phyloP scores from a whole-genome alignment of 2,113 vertebrate species.

The Theristicus caerulescens region DNA sequence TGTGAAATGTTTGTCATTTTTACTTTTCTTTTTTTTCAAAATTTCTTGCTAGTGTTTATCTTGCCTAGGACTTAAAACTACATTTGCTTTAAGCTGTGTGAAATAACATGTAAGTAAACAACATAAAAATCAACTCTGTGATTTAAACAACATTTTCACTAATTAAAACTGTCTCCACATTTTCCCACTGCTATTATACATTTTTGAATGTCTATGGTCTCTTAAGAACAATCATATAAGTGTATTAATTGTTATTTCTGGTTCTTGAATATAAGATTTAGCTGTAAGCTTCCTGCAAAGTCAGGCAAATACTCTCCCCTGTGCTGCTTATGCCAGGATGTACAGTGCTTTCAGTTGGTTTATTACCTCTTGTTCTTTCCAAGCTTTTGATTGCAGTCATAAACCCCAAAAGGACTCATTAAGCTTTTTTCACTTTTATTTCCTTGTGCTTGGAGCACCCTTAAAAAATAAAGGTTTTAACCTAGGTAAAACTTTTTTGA shows the following conservation, averaged over 20 bases:
- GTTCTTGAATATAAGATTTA: not conserved
- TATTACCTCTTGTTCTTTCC: slow-evolving; percentile 46
- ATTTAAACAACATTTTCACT: slow-evolving; percentile 14
- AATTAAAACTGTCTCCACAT: slow-evolving; percentile 11
- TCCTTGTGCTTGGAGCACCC: slow-evolving; percentile 7
- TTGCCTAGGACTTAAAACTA: not conserved
- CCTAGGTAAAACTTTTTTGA: slow-evolving; percentile 25
- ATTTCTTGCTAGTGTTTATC: not conserved
- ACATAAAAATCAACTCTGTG: slow-evolving; percentile 10
- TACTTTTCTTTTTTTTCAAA: not conserved
- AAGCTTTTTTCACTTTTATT: slow-evolving; percentile 42
- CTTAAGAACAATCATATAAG: not conserved
- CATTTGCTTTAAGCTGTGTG: slow-evolving; percentile 24
- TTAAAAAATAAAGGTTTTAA: slow-evolving; percentile 51
- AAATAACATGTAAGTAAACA: slow-evolving; percentile 4
- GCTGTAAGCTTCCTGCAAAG: not conserved
- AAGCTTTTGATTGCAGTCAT: slow-evolving; percentile 59
- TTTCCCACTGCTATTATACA: not conserved
- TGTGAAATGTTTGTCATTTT: slow-evolving; percentile 19
- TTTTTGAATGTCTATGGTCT: not conserved
- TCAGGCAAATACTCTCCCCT: not conserved
- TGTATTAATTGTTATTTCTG: slow-evolving; percentile 37
- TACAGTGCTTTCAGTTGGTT: slow-evolving; percentile 6
- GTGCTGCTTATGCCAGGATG: not conserved
- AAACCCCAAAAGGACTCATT: slow-evolving; percentile 68